Conservation (phyloP, 2,888 invertebrate genomes). For the Plagodis pulveraria region DNA sequence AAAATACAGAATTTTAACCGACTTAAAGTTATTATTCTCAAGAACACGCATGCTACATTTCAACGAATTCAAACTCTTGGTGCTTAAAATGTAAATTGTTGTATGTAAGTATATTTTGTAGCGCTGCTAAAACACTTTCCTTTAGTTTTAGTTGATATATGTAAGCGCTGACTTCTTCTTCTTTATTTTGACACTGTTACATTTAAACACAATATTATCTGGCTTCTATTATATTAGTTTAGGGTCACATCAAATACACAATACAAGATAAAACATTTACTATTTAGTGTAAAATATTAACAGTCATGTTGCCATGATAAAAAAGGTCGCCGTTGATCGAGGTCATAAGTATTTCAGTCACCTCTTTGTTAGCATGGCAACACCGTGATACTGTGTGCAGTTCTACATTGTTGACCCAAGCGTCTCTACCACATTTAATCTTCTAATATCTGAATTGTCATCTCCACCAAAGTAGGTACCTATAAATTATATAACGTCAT, state of each 20-base stretch:
- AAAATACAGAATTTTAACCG: too few relatives aligned
- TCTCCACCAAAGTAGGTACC: constrained; percentile 72
- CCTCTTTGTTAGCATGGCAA: constrained; percentile 8
- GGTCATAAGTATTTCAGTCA: background rate
- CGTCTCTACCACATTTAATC: constrained; percentile 73
- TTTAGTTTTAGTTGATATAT: too few relatives aligned
- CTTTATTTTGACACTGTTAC: constrained; percentile 22
- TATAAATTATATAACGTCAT: constrained; percentile 85
- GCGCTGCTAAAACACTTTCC: too few relatives aligned
- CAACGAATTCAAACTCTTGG: too few relatives aligned
- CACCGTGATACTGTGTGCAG: constrained; percentile 66
- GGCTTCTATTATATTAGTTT: constrained; percentile 49
- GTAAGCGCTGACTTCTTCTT: too few relatives aligned
- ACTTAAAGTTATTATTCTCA: too few relatives aligned
- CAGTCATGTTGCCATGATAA: constrained; percentile 49
- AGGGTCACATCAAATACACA: constrained; percentile 73
- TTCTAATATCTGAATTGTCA: constrained; percentile 68
- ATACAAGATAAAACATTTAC: constrained; percentile 77
- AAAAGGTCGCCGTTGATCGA: background rate
- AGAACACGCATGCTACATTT: too few relatives aligned
- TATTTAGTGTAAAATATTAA: constrained; percentile 69
- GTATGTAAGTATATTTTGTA: too few relatives aligned
- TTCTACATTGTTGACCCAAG: constrained; percentile 65
- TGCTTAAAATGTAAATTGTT: too few relatives aligned
- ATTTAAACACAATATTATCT: constrained; percentile 31